Conservation (phyloP, 2,888 invertebrate species). For the Emmelina monodactyla region DNA sequence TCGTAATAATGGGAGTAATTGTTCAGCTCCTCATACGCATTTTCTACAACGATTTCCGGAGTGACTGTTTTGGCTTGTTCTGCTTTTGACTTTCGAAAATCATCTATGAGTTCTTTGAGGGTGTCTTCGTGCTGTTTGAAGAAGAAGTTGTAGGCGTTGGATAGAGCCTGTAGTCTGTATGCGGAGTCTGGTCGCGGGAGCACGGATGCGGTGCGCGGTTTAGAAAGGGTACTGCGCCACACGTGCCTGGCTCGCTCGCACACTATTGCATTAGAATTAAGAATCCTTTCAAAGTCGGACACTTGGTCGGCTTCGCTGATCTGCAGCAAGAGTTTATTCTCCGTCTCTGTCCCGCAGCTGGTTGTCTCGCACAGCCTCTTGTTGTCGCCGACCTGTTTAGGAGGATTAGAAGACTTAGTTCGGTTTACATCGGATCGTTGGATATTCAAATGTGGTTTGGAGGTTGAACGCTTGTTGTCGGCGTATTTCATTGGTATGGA, state of each 20-base stretch:
- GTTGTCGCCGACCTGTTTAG: constrained; percentile 53
- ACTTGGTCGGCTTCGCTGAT: constrained; percentile 69
- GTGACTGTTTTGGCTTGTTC: constrained; percentile 23
- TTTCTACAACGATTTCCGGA: constrained; percentile 31
- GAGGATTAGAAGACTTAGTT: constrained; percentile 46
- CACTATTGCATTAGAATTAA: constrained; percentile 65
- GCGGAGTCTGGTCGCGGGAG: constrained; percentile 43
- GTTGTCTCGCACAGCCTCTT: constrained; percentile 51
- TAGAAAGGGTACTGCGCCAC: constrained; percentile 42
- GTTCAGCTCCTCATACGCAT: constrained; percentile 47
- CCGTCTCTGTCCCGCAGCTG: constrained; percentile 49
- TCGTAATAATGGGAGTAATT: constrained; percentile 60
- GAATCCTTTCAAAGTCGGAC: constrained; percentile 70
- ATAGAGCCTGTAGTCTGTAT: constrained; percentile 51
- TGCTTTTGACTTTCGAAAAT: constrained; percentile 32
- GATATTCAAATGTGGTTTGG: constrained; percentile 28
- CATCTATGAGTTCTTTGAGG: constrained; percentile 45
- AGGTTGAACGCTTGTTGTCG: constrained; percentile 41
- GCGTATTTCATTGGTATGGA: constrained; percentile 55
- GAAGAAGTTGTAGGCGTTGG: constrained; percentile 49
- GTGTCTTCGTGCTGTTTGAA: constrained; percentile 56
- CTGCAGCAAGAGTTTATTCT: constrained; percentile 60
- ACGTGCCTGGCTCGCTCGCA: constrained; percentile 47
- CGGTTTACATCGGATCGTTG: constrained; percentile 34
- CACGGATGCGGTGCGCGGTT: constrained; percentile 36